These are phyloP conservation scores for Drosophila rhopaloa DNA, from an alignment of 1,140 invertebrate species.

Conservation along the genomic window DNA sequence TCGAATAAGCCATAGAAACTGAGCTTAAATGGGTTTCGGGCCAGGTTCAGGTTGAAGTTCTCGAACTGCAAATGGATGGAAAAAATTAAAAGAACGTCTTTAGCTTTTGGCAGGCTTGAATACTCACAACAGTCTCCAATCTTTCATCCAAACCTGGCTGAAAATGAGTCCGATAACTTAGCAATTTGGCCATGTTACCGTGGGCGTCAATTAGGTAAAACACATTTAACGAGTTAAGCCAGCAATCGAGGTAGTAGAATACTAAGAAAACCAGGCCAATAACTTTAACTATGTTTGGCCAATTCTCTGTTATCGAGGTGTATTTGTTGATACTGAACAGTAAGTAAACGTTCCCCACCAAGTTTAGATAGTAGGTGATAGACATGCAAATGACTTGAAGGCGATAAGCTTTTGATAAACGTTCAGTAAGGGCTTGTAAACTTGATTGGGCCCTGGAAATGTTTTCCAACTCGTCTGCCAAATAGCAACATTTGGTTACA, in stretches of 20 bases:
- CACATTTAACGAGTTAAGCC: slow-evolving; percentile 18
- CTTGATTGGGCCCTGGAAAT: slow-evolving; percentile 23
- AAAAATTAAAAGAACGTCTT: not conserved
- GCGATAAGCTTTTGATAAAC: slow-evolving; percentile 14
- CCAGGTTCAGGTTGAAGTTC: slow-evolving; percentile 46
- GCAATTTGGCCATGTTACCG: slow-evolving; percentile 4
- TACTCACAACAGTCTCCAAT: slow-evolving; percentile 40
- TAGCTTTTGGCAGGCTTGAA: too few relatives aligned
- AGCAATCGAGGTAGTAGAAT: slow-evolving; percentile 31
- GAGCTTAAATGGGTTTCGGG: slow-evolving; percentile 34
- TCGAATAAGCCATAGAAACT: slow-evolving; percentile 15
- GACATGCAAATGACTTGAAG: slow-evolving; percentile 24
- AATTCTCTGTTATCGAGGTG: not conserved
- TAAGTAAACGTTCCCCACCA: slow-evolving; percentile 20
- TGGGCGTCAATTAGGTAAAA: slow-evolving; percentile 32
- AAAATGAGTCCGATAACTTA: slow-evolving; percentile 13
- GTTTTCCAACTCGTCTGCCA: slow-evolving; percentile 59
- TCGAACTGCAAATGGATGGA: slow-evolving; percentile 16
- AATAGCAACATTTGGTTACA: slow-evolving; percentile 34
- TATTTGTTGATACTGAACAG: slow-evolving; percentile 7
- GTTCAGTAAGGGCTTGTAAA: slow-evolving; percentile 29
- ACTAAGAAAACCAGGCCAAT: not conserved
- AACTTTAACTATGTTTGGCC: not conserved
- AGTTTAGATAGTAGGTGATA: slow-evolving; percentile 31
- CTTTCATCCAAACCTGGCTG: slow-evolving; percentile 28